Percentiles rank a stretch among this genome's conserved stretches.
phyloP scores from a whole-genome alignment of 2,888 invertebrate species.

The Unio pictorum region DNA sequence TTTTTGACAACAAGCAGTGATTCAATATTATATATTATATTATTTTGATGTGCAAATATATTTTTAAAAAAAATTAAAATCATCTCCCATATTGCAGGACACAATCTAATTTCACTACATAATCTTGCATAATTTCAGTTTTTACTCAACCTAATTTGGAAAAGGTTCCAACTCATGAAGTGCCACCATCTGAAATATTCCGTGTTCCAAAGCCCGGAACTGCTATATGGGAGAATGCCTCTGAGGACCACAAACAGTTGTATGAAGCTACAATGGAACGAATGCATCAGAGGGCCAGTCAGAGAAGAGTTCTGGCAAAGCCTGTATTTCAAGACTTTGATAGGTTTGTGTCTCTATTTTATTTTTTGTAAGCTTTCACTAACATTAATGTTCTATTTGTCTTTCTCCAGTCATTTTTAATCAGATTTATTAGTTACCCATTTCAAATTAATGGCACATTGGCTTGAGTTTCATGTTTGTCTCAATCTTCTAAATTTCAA shows the following conservation, averaged over 20 bases:
- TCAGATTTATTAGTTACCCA: not conserved
- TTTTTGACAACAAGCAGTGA: no score
- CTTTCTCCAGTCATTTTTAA: not conserved
- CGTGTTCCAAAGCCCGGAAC: slow-evolving; percentile 69
- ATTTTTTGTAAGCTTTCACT: no score
- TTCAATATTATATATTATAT: no score
- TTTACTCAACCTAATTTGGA: slow-evolving; percentile 69
- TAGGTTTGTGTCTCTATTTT: slow-evolving; percentile 44
- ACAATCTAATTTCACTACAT: no score
- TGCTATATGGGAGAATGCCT: slow-evolving; percentile 62
- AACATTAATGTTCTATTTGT: no score
- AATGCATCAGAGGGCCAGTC: slow-evolving; percentile 59
- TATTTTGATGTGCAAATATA: no score
- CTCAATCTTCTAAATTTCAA: no score
- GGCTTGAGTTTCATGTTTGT: not conserved
- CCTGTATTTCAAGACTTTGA: slow-evolving; percentile 71
- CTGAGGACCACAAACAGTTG: slow-evolving; percentile 60
- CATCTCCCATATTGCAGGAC: no score
- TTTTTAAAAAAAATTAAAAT: no score
- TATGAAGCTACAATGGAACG: slow-evolving; percentile 64
- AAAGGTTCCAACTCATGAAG: slow-evolving; percentile 61
- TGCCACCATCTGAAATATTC: slow-evolving; percentile 66
- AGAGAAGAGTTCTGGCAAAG: slow-evolving; percentile 66
- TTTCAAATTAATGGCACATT: not conserved
- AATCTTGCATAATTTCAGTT: slow-evolving; percentile 49